Evolutionary conservation across 2,113 vertebrate species (phyloP).

Genomic region (Etia nguti): DNA sequence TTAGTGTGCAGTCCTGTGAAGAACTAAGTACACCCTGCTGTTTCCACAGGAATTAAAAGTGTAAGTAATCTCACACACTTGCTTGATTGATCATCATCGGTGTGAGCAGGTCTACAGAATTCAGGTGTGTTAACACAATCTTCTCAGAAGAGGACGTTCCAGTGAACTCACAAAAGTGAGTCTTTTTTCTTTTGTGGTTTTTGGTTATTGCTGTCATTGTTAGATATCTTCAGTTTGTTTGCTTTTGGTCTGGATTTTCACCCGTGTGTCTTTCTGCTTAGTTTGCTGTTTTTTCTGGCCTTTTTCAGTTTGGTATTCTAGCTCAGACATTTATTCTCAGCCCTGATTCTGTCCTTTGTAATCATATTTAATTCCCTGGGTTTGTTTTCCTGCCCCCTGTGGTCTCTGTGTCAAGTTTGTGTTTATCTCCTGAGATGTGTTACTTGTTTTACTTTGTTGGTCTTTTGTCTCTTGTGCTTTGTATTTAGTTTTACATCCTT

Average conservation of each 20-base stretch:
- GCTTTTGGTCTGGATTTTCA: neutral
- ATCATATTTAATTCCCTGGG: neutral
- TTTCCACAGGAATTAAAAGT: neutral
- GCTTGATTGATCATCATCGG: neutral
- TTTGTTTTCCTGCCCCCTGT: neutral
- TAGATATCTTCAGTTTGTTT: neutral
- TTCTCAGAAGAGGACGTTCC: neutral
- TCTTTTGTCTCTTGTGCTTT: neutral
- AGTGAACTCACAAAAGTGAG: neutral
- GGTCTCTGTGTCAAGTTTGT: neutral
- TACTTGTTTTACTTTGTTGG: neutral
- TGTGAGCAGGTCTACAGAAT: neutral
- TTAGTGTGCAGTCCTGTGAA: neutral
- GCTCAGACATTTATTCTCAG: neutral
- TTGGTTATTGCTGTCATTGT: neutral
- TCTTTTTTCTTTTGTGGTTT: neutral
- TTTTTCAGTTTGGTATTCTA: neutral
- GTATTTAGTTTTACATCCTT: neutral
- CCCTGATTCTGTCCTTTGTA: neutral
- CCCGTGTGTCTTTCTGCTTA: neutral
- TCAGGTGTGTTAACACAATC: neutral
- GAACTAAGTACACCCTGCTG: neutral
- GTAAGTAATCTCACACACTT: neutral
- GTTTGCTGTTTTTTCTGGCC: neutral
- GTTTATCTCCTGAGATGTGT: neutral